Percentiles rank a stretch among this genome's conserved stretches.
Evolutionary conservation across 2,797 vertebrate genomes (phyloP).

Genomic region (Columba guinea): DNA sequence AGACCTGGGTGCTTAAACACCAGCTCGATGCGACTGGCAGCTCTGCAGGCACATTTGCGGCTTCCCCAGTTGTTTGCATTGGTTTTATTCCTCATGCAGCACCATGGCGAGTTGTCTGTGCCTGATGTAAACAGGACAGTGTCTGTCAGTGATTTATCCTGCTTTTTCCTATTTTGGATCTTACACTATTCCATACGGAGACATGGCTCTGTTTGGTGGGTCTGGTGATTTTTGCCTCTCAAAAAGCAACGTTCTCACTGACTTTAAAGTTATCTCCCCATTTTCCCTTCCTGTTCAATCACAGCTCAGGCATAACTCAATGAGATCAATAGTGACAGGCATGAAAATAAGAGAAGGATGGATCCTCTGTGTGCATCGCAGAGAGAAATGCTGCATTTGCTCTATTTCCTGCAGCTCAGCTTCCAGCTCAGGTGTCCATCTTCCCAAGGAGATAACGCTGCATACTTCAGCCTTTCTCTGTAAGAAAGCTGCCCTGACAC

Average conservation of each 20-base stretch:
- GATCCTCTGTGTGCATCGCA: background rate
- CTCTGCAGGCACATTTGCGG: background rate
- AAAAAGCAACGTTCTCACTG: background rate
- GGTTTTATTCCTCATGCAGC: background rate
- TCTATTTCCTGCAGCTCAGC: background rate
- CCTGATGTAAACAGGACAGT: background rate
- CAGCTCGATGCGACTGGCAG: background rate
- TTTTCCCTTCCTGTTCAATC: background rate
- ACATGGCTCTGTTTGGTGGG: rapidly evolving
- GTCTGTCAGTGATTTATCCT: background rate
- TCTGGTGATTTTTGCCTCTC: background rate
- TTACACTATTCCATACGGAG: background rate
- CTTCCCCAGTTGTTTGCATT: background rate
- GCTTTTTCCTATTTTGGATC: background rate
- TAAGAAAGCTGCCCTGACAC: background rate
- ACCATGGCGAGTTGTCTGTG: rapidly evolving
- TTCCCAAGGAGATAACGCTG: background rate
- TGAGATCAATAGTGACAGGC: background rate
- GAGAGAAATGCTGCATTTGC: background rate
- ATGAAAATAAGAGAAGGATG: background rate
- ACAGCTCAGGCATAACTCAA: background rate
- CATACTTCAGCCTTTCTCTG: background rate
- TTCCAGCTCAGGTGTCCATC: background rate
- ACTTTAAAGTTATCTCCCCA: background rate
- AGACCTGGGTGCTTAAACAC: background rate